phyloP scores from a whole-genome alignment of 2,113 vertebrate genomes.

The Prionailurus bengalensis region DNA sequence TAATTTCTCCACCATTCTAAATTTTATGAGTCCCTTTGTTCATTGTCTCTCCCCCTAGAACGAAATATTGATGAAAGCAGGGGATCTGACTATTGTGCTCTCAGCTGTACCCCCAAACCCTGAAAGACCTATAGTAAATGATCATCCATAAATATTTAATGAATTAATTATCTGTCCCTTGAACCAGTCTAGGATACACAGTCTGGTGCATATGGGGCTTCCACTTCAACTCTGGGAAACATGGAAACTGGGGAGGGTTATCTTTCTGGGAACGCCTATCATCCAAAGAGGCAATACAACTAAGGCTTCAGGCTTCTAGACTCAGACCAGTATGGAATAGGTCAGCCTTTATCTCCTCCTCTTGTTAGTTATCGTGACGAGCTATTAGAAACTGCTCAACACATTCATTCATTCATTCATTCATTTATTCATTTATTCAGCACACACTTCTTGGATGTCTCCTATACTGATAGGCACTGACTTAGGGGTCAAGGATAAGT shows the following conservation, averaged over 20 bases:
- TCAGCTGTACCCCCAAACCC: not conserved
- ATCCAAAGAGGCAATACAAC: not conserved
- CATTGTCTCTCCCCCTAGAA: not conserved
- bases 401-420: not conserved
- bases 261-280: not conserved
- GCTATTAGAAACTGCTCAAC: slow-evolving; percentile 25
- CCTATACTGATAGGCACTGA: not conserved
- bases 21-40: not conserved
- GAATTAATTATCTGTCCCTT: not conserved
- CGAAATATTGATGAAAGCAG: not conserved
- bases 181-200: not conserved
- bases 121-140: not conserved
- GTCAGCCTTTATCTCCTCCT: not conserved
- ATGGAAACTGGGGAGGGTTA: not conserved
- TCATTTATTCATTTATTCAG: not conserved
- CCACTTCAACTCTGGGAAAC: not conserved
- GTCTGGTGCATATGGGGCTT: not conserved
- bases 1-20: not conserved
- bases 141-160: not conserved
- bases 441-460: slow-evolving; percentile 1
- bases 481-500: not conserved
- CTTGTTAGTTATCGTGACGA: slow-evolving; percentile 1
- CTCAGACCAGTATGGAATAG: not conserved
- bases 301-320: not conserved
- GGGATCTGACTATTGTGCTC: not conserved